Evolutionary conservation across 2,797 vertebrate species (phyloP).

Genomic region (Sebastes itinus): DNA sequence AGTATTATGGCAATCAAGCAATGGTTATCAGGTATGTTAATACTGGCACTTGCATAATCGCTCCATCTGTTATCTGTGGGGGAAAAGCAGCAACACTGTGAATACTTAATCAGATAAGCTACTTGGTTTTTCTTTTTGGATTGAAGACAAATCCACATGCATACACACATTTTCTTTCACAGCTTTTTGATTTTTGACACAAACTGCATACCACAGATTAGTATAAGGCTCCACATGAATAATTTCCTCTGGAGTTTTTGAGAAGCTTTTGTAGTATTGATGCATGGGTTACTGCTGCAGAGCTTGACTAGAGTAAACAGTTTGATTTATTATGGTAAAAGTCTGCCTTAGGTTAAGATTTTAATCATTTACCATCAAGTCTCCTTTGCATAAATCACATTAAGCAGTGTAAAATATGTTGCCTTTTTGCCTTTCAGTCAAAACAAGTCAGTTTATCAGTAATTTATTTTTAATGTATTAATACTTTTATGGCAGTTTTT

Average conservation of each 20-base stretch:
- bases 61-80: constrained; percentile 52
- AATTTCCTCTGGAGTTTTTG: constrained; percentile 22
- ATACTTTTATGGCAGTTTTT: background rate
- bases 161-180: background rate
- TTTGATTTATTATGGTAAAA: constrained; percentile 55
- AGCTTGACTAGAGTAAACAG: constrained; percentile 29
- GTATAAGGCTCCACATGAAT: constrained; percentile 1
- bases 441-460: background rate
- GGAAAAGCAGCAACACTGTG: constrained; percentile 4
- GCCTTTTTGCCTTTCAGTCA: background rate
- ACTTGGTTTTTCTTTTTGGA: background rate
- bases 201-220: background rate
- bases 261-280: constrained; percentile 41
- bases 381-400: constrained; percentile 30
- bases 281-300: constrained; percentile 38
- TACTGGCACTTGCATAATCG: constrained; percentile 48
- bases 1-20: constrained; percentile 31
- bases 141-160: background rate
- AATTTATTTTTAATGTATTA: background rate
- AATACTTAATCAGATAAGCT: constrained; percentile 29
- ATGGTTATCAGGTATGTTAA: constrained; percentile 53
- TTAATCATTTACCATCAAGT: constrained; percentile 40
- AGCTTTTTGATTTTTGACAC: background rate
- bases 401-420: background rate
- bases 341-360: constrained; percentile 42